A percentile compares a stretch with the other conserved stretches of the same genome.
phyloP scores from a whole-genome alignment of 2,797 vertebrate genomes.

The Helostoma temminkii region DNA sequence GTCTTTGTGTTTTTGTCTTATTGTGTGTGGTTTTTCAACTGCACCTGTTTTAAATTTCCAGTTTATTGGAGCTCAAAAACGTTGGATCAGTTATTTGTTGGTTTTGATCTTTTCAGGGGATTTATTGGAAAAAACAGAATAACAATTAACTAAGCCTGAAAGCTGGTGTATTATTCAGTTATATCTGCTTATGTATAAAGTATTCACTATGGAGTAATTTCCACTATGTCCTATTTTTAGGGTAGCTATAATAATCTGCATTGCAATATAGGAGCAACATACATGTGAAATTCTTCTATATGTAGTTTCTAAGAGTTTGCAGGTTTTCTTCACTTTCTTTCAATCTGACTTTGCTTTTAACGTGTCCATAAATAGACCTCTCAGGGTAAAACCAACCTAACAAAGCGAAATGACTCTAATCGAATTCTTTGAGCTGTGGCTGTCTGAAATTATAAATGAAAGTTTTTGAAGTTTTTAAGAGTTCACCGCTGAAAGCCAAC shows the following conservation, averaged over 20 bases:
- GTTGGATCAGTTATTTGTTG: too few relatives aligned
- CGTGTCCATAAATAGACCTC: constrained; percentile 41
- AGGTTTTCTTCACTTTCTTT: constrained; percentile 21
- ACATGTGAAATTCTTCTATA: constrained; percentile 1
- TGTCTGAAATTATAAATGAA: constrained; percentile 50
- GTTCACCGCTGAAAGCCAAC: constrained; percentile 57
- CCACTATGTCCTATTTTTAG: neutral
- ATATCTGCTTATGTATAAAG: too few relatives aligned
- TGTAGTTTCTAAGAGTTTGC: constrained; percentile 17
- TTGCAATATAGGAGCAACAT: neutral
- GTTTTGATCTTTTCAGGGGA: too few relatives aligned
- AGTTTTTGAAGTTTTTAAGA: constrained; percentile 58
- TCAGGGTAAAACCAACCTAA: constrained; percentile 46
- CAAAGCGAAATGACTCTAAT: constrained; percentile 50
- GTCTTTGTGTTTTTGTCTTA: too few relatives aligned
- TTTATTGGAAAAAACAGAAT: too few relatives aligned
- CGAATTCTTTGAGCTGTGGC: constrained; percentile 44
- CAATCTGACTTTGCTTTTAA: constrained; percentile 35
- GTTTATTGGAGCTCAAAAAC: too few relatives aligned
- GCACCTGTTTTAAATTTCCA: too few relatives aligned
- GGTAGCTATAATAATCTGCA: neutral
- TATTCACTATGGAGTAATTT: neutral
- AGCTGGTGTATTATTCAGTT: too few relatives aligned
- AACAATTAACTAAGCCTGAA: too few relatives aligned
- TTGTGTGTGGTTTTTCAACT: too few relatives aligned